Evolutionary conservation across 1,140 invertebrate species (phyloP).

Genomic region (Macrobrachium rosenbergii): DNA sequence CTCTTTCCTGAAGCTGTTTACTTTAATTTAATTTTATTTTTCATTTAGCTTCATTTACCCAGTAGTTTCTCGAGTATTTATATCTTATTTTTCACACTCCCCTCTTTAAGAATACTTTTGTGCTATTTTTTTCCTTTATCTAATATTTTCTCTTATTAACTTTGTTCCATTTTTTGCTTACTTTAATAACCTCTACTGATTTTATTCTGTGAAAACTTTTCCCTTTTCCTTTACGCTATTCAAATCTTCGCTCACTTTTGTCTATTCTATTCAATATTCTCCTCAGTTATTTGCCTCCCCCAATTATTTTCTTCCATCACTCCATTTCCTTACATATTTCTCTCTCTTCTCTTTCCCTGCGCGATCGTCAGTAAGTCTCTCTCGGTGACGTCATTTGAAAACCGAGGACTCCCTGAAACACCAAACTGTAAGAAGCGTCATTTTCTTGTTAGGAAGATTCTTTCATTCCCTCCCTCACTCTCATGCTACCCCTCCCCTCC

Average conservation of each 20-base stretch:
- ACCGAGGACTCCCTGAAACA: too few species aligned
- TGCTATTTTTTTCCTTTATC: neutral
- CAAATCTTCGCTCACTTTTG: neutral
- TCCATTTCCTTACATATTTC: neutral
- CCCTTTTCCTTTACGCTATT: neutral
- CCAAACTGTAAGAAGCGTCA: neutral
- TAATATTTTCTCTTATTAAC: neutral
- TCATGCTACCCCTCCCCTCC: neutral
- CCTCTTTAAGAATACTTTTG: neutral
- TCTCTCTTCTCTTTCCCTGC: neutral
- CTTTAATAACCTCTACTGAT: neutral
- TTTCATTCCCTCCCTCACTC: neutral
- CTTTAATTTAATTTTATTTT: neutral
- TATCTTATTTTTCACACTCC: neutral
- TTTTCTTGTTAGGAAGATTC: neutral
- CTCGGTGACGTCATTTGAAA: too few species aligned
- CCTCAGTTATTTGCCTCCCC: neutral
- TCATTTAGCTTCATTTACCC: neutral
- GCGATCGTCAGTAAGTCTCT: too few species aligned
- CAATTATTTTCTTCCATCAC: neutral
- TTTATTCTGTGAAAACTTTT: too few species aligned
- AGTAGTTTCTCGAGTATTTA: neutral
- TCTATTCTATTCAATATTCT: neutral
- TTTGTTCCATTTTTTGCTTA: neutral
- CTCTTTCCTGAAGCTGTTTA: neutral